Evolutionary conservation across 2,113 vertebrate species (phyloP).

Genomic region (Chlamydotis undulata): DNA sequence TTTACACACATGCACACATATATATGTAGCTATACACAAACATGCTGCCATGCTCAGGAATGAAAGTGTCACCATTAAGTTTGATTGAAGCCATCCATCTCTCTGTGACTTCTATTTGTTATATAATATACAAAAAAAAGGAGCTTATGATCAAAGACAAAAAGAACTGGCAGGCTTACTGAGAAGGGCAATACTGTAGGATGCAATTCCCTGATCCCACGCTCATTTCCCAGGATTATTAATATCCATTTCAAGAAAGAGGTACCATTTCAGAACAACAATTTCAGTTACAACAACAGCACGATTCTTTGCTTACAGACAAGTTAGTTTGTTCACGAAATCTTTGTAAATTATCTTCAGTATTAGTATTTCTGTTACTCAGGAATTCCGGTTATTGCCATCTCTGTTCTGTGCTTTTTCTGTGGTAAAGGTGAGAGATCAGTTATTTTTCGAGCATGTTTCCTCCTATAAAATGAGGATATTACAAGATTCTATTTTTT

Average conservation of each 20-base stretch:
- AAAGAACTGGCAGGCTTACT: neutral
- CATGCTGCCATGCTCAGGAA: neutral
- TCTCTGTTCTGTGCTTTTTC: neutral
- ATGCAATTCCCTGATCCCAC: neutral
- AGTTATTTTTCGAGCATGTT: neutral
- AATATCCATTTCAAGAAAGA: neutral
- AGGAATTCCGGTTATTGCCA: neutral
- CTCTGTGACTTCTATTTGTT: neutral
- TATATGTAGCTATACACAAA: neutral
- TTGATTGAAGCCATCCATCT: neutral
- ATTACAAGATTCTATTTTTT: neutral
- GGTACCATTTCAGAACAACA: neutral
- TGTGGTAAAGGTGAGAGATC: neutral
- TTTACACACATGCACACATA: accelerated
- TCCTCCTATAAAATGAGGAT: neutral
- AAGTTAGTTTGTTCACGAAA: neutral
- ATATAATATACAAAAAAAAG: neutral
- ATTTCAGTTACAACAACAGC: neutral
- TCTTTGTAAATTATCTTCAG: neutral
- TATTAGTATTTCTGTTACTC: neutral
- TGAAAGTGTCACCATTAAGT: neutral
- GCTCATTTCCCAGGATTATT: neutral
- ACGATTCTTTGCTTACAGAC: neutral
- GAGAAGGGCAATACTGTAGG: neutral
- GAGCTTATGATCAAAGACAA: neutral